Conservation (phyloP, 2,888 invertebrate species). For the Metellina segmentata region DNA sequence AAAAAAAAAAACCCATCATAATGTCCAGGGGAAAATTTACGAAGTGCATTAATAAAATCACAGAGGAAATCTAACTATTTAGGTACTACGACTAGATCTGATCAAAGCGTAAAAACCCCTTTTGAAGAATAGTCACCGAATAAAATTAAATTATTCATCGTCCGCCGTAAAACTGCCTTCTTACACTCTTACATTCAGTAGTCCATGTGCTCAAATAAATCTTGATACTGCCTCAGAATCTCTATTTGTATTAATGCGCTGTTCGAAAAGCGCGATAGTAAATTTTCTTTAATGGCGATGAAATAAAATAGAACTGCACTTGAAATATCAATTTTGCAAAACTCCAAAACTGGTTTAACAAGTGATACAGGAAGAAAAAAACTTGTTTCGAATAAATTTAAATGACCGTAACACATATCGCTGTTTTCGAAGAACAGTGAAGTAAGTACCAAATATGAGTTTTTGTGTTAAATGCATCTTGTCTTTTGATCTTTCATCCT, state of each 20-base stretch:
- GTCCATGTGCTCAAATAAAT: neutral
- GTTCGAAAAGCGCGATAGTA: neutral
- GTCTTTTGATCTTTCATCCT: too few species aligned
- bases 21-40: too few species aligned
- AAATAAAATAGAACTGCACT: neutral
- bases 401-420: neutral
- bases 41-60: too few species aligned
- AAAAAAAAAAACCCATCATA: too few species aligned
- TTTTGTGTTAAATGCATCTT: too few species aligned
- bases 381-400: neutral
- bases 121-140: neutral
- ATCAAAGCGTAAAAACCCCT: neutral
- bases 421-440: too few species aligned
- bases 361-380: neutral
- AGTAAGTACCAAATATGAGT: neutral
- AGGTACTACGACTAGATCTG: neutral
- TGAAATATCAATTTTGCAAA: neutral
- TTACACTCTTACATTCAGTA: neutral
- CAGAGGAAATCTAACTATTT: neutral
- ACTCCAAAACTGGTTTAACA: neutral
- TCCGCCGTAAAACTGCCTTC: neutral
- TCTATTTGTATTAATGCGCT: neutral
- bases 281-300: neutral
- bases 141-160: neutral
- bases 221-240: neutral